Conservation (phyloP, 2,113 vertebrate genomes). For the Excalfactoria chinensis region DNA sequence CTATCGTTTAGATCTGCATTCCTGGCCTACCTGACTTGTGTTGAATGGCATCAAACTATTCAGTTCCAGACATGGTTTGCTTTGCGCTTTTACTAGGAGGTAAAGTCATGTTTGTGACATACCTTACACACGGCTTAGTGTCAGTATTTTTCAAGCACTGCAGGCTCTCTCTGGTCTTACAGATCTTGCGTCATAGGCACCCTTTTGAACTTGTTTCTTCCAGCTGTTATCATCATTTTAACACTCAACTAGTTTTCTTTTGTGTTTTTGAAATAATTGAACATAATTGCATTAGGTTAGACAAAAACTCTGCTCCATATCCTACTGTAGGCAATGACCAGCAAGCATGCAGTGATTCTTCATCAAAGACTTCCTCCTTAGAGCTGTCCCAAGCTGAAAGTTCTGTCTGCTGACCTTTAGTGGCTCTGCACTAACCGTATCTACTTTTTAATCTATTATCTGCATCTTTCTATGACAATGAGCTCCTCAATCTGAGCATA, state of each 20-base stretch:
- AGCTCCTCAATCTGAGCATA: background rate
- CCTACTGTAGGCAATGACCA: background rate
- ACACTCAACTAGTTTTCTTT: background rate
- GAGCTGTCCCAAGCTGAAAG: background rate
- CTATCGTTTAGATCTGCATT: slow-evolving; percentile 57
- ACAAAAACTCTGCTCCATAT: background rate
- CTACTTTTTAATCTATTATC: background rate
- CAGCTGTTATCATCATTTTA: background rate
- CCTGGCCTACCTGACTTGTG: slow-evolving; percentile 11
- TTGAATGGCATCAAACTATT: background rate
- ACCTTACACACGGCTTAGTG: background rate
- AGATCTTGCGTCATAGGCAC: background rate
- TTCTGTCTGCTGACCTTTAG: background rate
- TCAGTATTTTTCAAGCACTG: background rate
- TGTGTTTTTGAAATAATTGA: background rate
- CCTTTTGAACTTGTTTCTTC: background rate
- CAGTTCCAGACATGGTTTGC: slow-evolving; percentile 34
- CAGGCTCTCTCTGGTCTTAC: background rate
- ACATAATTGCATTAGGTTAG: background rate
- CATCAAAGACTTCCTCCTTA: background rate
- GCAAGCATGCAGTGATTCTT: background rate
- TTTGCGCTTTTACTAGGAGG: slow-evolving; percentile 24
- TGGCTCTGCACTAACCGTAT: background rate
- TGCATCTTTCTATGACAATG: background rate
- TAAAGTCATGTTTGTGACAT: slow-evolving; percentile 14